Evolutionary conservation across 2,797 vertebrate genomes (phyloP), one percentile per base, ranked within the genome.

Genomic region (Carduelis carduelis): DNA sequence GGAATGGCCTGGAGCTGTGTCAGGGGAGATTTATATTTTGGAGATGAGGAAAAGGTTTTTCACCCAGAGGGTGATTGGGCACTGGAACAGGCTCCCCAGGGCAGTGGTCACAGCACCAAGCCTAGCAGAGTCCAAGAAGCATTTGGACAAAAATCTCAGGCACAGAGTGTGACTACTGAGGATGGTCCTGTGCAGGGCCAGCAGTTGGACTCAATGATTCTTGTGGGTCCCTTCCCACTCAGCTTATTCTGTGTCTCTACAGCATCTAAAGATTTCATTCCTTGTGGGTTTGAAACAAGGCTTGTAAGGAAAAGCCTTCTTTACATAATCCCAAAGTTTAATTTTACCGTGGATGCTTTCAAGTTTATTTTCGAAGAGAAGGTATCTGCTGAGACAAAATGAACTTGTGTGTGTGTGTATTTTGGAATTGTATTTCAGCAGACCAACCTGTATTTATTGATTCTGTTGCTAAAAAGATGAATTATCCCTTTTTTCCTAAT

Each of bases 61-160:
- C 26, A 6, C 7, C 8, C 24, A 46, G 6, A 21, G 11, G 0
- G 3, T 65, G 24, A 0, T 0, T 66, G 69, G 18, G 8, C 21
- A 11, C 14, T 41, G 32, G 28, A 60, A 47, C 18, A 30, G 60
- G 39, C 14, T 60, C 18, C 24, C 26, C 27, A 75, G 32, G 18
- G 11, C 2, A 24, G 15, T n/a, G 27, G 1, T 43, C 61, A 61
- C 26, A 68, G 22, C 26, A 14, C 3, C 4, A 8, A 80, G 12
- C 4, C 55, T 28, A 27, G n/a, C 4, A 28, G 28, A 37, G 16
- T 7, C 1, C n/a, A 24, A 24, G 7, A 35, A 20, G 32, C 7
- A 3, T 60, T 53, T 60, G 47, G 26, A 19, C 15, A 47, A 4
- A 0, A 1, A 3, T 47, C 7, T 75, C 24, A 39, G 47, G 34